Conservation (phyloP, 2,888 invertebrate genomes). For the Leptothorax acervorum region DNA sequence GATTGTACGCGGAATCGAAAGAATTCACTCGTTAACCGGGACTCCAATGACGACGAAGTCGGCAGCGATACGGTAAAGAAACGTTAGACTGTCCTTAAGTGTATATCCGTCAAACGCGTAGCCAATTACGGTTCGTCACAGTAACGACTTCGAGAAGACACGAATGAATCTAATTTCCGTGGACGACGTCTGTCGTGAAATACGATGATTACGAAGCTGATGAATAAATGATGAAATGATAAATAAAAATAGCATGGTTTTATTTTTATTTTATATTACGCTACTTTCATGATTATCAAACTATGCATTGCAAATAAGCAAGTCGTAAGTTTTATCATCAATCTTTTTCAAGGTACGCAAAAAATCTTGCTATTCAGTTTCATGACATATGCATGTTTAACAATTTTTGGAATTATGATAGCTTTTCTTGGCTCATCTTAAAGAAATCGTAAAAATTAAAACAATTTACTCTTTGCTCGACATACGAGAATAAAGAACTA, state of each 20-base stretch:
- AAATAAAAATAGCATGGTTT: neutral
- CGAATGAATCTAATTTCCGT: slow-evolving; percentile 3
- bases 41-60: slow-evolving; percentile 35
- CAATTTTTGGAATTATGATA: neutral
- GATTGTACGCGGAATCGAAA: slow-evolving; percentile 29
- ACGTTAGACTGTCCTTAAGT: slow-evolving; percentile 74
- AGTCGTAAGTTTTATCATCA: neutral
- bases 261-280: neutral
- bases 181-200: neutral
- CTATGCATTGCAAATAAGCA: neutral
- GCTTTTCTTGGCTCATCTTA: neutral
- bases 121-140: slow-evolving; percentile 79
- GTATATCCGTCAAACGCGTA: slow-evolving; percentile 84
- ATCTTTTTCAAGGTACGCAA: neutral
- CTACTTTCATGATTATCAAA: neutral
- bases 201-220: neutral
- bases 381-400: neutral
- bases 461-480: neutral
- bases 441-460: slow-evolving; percentile 1
- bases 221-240: neutral
- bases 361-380: neutral
- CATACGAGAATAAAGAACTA: neutral
- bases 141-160: slow-evolving; percentile 52
- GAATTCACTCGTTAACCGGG: slow-evolving; percentile 36
- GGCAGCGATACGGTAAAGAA: slow-evolving; percentile 15